These are phyloP conservation scores for Brachionichthys hirsutus DNA, from an alignment of 2,113 vertebrate genomes.

Conservation along the genomic window DNA sequence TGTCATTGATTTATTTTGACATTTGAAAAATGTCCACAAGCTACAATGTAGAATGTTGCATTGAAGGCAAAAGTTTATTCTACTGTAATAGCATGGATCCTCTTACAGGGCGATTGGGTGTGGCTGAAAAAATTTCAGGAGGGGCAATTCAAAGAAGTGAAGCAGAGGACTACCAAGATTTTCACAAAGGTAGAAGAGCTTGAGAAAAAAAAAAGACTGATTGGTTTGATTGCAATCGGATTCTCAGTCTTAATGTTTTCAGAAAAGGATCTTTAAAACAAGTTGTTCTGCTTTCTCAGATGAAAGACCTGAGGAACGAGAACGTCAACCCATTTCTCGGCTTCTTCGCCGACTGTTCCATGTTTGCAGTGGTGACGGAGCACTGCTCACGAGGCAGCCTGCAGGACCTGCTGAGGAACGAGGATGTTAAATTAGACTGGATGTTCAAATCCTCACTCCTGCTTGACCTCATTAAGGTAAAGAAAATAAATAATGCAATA, in stretches of 20 bases:
- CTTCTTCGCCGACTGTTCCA: constrained; percentile 84
- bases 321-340: constrained; percentile 91
- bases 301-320: constrained; percentile 90
- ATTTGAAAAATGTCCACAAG: too few species aligned
- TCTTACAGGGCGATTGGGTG: constrained; percentile 87
- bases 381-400: constrained; percentile 90
- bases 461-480: constrained; percentile 91
- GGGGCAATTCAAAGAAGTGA: constrained; percentile 75
- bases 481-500: too few species aligned
- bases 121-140: constrained; percentile 88
- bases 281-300: constrained; percentile 71
- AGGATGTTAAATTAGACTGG: constrained; percentile 91
- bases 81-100: background rate
- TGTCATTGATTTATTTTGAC: background rate
- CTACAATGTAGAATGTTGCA: background rate
- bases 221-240: too few species aligned
- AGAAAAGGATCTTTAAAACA: too few species aligned
- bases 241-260: too few species aligned
- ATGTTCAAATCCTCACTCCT: constrained; percentile 95
- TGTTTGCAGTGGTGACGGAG: constrained; percentile 88
- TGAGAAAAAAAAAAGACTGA: background rate
- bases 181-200: constrained; percentile 82
- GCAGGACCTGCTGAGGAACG: constrained; percentile 87
- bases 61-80: background rate
- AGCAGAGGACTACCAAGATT: constrained; percentile 81